A percentile compares a stretch with the other conserved stretches of the same genome.
Conservation (phyloP, 2,113 vertebrate genomes). For the Columba livia region DNA sequence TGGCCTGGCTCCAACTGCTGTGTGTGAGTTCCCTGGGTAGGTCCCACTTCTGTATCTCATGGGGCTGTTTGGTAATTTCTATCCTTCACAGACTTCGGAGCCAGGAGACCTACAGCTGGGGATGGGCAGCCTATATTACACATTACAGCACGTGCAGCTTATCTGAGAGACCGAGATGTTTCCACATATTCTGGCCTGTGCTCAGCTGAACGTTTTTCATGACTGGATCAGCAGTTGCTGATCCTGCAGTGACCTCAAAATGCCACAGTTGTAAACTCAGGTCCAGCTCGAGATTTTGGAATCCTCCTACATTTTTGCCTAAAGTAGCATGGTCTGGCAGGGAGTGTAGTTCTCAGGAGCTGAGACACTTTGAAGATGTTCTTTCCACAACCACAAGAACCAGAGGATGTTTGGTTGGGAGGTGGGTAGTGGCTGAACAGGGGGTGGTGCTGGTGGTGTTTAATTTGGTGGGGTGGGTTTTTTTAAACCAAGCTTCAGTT, state of each 20-base stretch:
- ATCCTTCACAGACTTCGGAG: neutral
- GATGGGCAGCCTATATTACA: rapidly evolving
- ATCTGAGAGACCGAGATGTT: rapidly evolving
- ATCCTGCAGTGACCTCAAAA: neutral
- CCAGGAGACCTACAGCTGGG: rapidly evolving
- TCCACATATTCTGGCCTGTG: neutral
- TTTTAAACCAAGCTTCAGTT: neutral
- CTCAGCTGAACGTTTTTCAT: neutral
- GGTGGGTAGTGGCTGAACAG: neutral
- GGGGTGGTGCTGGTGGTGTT: neutral
- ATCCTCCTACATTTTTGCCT: neutral
- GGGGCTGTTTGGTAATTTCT: neutral
- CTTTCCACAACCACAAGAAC: neutral
- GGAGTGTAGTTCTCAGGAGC: neutral
- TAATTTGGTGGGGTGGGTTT: neutral
- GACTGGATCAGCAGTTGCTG: neutral
- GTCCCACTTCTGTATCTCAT: neutral
- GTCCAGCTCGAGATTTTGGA: neutral
- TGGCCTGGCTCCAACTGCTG: neutral
- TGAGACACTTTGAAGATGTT: neutral
- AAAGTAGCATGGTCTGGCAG: neutral
- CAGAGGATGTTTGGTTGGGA: neutral
- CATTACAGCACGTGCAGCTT: neutral
- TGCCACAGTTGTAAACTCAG: neutral
- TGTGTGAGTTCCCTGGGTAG: neutral